These are phyloP conservation scores for Microctonus aethiopoides DNA, from an alignment of 2,888 invertebrate genomes.

Conservation along the genomic window DNA sequence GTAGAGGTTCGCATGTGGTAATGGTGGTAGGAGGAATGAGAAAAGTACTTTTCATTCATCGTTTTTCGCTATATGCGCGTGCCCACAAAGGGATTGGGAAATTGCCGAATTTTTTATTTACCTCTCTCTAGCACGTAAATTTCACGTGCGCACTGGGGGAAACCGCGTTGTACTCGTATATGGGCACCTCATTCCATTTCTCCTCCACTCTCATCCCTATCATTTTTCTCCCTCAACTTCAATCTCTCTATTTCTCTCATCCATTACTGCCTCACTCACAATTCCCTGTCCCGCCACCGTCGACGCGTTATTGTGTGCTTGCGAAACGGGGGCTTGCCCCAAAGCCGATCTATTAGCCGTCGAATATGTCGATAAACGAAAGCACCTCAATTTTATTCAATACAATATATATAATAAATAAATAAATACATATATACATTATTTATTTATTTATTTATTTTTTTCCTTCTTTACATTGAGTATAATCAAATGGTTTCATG, in stretches of 20 bases:
- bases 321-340: background rate
- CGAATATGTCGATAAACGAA: slow-evolving; percentile 21
- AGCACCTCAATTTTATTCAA: background rate
- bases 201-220: background rate
- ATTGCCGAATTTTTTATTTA: slow-evolving; percentile 49
- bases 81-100: slow-evolving; percentile 47
- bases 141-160: background rate
- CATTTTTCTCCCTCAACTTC: background rate
- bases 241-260: background rate
- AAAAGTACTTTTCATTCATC: slow-evolving; percentile 42
- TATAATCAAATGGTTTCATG: too few relatives aligned
- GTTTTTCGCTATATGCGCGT: slow-evolving; percentile 32
- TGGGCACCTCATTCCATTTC: background rate
- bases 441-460: too few relatives aligned
- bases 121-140: background rate
- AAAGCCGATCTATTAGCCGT: slow-evolving; percentile 15
- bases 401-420: background rate
- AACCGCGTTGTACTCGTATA: background rate
- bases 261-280: background rate
- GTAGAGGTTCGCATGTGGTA: slow-evolving; percentile 10
- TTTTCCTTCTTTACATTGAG: too few relatives aligned
- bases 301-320: slow-evolving; percentile 7
- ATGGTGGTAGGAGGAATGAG: slow-evolving; percentile 26
- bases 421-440: too few relatives aligned
- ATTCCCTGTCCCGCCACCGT: slow-evolving; percentile 6